These are phyloP conservation scores for Blastomussa wellsi DNA, from an alignment of 92 coral and sea anemone genomes.

Conservation along the genomic window DNA sequence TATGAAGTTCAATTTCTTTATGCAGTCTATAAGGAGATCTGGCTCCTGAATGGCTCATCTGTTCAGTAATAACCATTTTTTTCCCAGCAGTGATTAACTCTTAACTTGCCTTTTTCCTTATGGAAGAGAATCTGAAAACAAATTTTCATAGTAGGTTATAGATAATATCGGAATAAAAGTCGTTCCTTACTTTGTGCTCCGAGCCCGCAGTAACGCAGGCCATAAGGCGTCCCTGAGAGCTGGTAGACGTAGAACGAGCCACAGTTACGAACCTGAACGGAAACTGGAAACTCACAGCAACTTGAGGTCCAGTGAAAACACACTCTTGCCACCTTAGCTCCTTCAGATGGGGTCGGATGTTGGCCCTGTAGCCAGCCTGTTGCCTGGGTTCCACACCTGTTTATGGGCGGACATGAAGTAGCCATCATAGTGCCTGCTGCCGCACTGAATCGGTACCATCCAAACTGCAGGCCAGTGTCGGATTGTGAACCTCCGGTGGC, in stretches of 20 bases:
- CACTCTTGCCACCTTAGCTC: background rate
- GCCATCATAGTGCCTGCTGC: constrained; percentile 11
- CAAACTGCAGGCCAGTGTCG: background rate
- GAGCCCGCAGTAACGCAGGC: background rate
- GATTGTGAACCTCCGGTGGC: too few relatives aligned
- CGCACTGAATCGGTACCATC: constrained; percentile 1
- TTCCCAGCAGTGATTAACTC: too few relatives aligned
- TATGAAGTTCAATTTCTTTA: too few relatives aligned
- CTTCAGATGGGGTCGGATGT: background rate
- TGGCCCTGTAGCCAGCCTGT: background rate
- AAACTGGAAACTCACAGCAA: background rate
- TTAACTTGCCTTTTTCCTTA: too few relatives aligned
- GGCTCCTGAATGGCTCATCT: too few relatives aligned
- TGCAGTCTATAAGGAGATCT: too few relatives aligned
- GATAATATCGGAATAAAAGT: background rate
- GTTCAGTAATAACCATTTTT: too few relatives aligned
- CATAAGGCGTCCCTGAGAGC: background rate
- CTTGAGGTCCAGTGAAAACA: background rate
- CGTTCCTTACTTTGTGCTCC: background rate
- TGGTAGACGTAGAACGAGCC: background rate
- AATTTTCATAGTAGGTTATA: too few relatives aligned
- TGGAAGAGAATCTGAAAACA: too few relatives aligned
- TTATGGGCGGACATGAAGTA: background rate
- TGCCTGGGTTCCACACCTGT: background rate
- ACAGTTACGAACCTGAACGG: background rate